phyloP scores from a whole-genome alignment of 2,888 invertebrate genomes.

The Erannis defoliaria region DNA sequence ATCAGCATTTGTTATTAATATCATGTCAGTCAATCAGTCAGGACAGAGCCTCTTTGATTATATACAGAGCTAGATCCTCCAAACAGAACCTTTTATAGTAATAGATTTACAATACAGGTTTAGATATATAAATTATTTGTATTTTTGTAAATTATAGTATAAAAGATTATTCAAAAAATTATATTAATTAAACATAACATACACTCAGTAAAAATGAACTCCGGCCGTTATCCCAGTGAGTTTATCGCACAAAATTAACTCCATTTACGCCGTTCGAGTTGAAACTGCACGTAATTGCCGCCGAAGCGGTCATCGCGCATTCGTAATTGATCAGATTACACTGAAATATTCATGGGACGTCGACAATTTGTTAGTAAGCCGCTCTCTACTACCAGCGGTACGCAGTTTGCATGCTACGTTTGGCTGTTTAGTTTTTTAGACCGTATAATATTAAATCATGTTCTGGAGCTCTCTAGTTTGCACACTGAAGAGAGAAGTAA shows the following conservation, averaged over 20 bases:
- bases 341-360: conserved; percentile 55
- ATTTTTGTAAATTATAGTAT: too few relatives aligned
- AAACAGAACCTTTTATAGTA: too few relatives aligned
- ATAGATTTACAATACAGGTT: too few relatives aligned
- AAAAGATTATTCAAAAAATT: not conserved
- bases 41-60: too few relatives aligned
- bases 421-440: not conserved
- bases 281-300: conserved; percentile 44
- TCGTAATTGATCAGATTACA: conserved; percentile 53
- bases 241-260: conserved; percentile 42
- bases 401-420: conserved; percentile 11
- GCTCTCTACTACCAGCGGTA: conserved; percentile 30
- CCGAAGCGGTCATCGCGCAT: conserved; percentile 43
- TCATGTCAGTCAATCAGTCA: too few relatives aligned
- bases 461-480: not conserved
- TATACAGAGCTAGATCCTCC: too few relatives aligned
- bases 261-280: conserved; percentile 43
- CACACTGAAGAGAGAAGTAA: too few relatives aligned
- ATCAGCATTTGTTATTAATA: too few relatives aligned
- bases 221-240: conserved; percentile 37
- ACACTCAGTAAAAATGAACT: not conserved
- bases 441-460: not conserved
- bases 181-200: not conserved
- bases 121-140: too few relatives aligned
- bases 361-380: conserved; percentile 41